Percentiles rank a stretch among this genome's conserved stretches.
Conservation (phyloP, 2,113 vertebrate species). For the Hystrix cristata region DNA sequence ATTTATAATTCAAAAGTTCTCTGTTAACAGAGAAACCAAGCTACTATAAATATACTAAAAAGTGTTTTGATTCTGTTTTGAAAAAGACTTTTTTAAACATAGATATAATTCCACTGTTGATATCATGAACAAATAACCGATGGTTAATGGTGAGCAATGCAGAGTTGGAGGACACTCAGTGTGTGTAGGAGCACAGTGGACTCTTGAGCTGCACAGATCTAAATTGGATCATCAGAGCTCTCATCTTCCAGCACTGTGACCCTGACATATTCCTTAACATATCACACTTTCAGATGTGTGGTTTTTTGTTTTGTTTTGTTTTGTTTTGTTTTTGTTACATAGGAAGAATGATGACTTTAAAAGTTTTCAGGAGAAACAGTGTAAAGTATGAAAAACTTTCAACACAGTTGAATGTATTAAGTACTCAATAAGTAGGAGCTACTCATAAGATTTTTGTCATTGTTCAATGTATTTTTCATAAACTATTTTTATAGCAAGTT, state of each 20-base stretch:
- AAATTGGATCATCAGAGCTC: not conserved
- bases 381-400: slow-evolving; percentile 19
- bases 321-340: not conserved
- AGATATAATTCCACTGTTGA: not conserved
- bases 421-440: not conserved
- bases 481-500: not conserved
- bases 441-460: not conserved
- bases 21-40: slow-evolving; percentile 12
- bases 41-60: not conserved
- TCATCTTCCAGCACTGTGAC: not conserved
- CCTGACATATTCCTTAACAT: not conserved
- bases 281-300: not conserved
- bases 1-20: not conserved
- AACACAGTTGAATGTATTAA: not conserved
- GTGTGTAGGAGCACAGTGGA: not conserved
- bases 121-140: not conserved
- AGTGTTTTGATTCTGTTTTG: not conserved
- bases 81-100: slow-evolving; percentile 5
- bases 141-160: not conserved
- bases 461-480: not conserved
- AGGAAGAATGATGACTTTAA: not conserved
- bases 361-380: not conserved
- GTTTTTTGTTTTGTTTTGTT: not conserved
- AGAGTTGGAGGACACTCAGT: not conserved
- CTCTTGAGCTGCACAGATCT: not conserved